These are phyloP conservation scores for Drosophila demipolita DNA, from an alignment of 2,888 invertebrate genomes.

Conservation along the genomic window DNA sequence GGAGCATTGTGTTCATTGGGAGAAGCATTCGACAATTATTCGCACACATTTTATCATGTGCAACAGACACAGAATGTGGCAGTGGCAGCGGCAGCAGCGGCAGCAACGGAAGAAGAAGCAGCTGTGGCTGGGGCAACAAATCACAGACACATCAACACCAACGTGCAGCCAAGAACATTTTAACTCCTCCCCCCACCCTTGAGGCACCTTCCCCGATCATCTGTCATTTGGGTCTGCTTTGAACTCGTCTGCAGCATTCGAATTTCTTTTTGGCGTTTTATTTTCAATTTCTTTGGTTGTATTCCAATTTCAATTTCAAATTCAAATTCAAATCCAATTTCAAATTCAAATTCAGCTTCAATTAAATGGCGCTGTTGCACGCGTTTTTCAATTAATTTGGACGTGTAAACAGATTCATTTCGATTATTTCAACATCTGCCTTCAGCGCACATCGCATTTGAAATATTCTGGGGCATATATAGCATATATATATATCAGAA, in stretches of 20 bases:
- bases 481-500: not conserved
- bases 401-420: constrained; percentile 84
- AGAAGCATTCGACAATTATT: constrained; percentile 67
- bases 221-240: constrained; percentile 40
- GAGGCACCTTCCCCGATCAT: not conserved
- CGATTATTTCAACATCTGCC: constrained; percentile 82
- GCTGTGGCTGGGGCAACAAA: not conserved
- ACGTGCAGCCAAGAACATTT: constrained; percentile 1
- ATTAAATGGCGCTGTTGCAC: constrained; percentile 79
- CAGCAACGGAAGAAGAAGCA: not conserved
- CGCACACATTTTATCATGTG: constrained; percentile 64
- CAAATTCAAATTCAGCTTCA: constrained; percentile 65
- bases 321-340: constrained; percentile 59
- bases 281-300: not conserved
- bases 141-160: constrained; percentile 37
- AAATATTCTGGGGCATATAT: not conserved
- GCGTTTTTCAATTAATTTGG: constrained; percentile 80
- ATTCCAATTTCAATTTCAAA: constrained; percentile 36
- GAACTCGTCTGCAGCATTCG: constrained; percentile 52
- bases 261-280: constrained; percentile 20
- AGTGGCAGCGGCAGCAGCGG: not conserved
- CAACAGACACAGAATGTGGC: constrained; percentile 9
- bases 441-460: constrained; percentile 31
- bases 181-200: not conserved
- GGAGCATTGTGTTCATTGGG: constrained; percentile 35